phyloP scores from a whole-genome alignment of 2,888 invertebrate species.

The Alloscopus bannaensis region DNA sequence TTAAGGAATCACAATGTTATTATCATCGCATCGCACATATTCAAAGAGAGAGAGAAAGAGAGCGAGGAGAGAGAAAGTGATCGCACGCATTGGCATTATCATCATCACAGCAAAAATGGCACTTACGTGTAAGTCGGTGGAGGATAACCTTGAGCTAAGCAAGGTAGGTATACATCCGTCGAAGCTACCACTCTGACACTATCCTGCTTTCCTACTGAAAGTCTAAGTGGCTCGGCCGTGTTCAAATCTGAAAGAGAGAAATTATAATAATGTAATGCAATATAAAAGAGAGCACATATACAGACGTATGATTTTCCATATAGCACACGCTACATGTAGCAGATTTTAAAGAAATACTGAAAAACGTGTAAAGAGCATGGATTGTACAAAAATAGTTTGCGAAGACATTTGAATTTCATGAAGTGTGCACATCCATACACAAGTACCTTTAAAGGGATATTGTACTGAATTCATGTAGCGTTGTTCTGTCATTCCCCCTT shows the following conservation, averaged over 20 bases:
- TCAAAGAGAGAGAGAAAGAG: not conserved
- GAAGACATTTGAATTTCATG: slow-evolving; percentile 52
- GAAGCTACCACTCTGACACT: slow-evolving; percentile 83
- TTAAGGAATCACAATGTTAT: slow-evolving; percentile 37
- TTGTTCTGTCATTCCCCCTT: not conserved
- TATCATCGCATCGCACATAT: not conserved
- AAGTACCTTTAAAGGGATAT: no score
- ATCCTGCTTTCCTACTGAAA: slow-evolving; percentile 84
- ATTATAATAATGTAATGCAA: not conserved
- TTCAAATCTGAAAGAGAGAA: slow-evolving; percentile 81
- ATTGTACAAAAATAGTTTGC: no score
- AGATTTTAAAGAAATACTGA: no score
- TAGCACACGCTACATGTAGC: not conserved
- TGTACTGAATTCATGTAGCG: not conserved
- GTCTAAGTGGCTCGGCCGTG: slow-evolving; percentile 84
- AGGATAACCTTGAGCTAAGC: slow-evolving; percentile 88
- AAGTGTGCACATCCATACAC: no score
- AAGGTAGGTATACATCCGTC: slow-evolving; percentile 85
- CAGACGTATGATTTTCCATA: slow-evolving; percentile 15
- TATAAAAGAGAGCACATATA: slow-evolving; percentile 27
- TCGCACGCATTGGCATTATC: not conserved
- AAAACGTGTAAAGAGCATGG: no score
- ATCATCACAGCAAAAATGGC: not conserved
- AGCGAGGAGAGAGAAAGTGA: not conserved
- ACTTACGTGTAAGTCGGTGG: slow-evolving; percentile 86